A percentile compares a stretch with the other conserved stretches of the same genome.
Evolutionary conservation across 2,888 invertebrate genomes (phyloP).

Genomic region (Hemaris fuciformis): DNA sequence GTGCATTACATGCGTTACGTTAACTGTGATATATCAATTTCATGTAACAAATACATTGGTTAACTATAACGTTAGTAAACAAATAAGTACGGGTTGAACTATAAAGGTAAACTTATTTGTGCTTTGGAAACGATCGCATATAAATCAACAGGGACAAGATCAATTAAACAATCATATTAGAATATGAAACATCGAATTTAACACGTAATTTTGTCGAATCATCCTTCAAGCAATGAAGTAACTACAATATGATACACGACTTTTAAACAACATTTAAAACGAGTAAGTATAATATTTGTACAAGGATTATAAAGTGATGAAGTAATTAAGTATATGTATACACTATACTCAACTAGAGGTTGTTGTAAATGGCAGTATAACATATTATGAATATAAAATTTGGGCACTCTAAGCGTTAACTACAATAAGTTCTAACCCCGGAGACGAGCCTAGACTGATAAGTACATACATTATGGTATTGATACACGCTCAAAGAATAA

Average conservation of each 20-base stretch:
- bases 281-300: neutral
- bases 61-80: slow-evolving; percentile 55
- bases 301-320: neutral
- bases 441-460: neutral
- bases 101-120: slow-evolving; percentile 48
- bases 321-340: neutral
- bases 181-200: slow-evolving; percentile 17
- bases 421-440: neutral
- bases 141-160: slow-evolving; percentile 31
- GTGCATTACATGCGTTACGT: slow-evolving; percentile 68
- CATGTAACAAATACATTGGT: slow-evolving; percentile 51
- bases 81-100: slow-evolving; percentile 54
- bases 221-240: neutral
- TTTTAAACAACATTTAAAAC: neutral
- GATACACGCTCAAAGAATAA: neutral
- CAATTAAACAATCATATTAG: slow-evolving; percentile 17
- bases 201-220: slow-evolving; percentile 12
- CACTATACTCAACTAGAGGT: neutral
- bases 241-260: neutral
- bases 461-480: neutral
- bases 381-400: neutral
- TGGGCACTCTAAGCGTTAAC: neutral
- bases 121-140: slow-evolving; percentile 46
- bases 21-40: slow-evolving; percentile 44
- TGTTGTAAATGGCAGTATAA: neutral